phyloP scores from a whole-genome alignment of 2,888 invertebrate species.

The Cerastis leucographa region DNA sequence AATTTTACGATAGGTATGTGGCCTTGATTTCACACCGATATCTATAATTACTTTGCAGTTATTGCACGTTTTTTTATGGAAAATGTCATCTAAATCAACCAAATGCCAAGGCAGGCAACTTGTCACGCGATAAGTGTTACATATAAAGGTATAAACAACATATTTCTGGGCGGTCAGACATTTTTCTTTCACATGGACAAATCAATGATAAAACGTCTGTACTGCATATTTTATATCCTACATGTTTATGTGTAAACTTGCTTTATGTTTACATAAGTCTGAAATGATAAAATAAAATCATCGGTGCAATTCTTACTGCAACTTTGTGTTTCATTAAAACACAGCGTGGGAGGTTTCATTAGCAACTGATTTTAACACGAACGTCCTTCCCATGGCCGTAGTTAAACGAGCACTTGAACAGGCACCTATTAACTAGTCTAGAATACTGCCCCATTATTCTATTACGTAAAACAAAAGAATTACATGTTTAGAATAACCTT shows the following conservation, averaged over 20 bases:
- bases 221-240: constrained; percentile 6
- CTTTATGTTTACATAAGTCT: constrained; percentile 10
- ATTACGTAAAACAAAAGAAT: constrained; percentile 61
- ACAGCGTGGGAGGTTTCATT: constrained; percentile 24
- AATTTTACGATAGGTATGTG: constrained; percentile 15
- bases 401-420: constrained; percentile 37
- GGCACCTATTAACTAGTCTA: constrained; percentile 26
- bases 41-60: constrained; percentile 31
- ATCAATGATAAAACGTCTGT: constrained; percentile 26
- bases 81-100: constrained; percentile 42
- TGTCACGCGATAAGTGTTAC: constrained; percentile 57
- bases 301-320: neutral
- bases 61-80: constrained; percentile 29
- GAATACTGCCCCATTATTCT: constrained; percentile 27
- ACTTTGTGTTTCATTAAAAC: constrained; percentile 7
- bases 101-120: constrained; percentile 69
- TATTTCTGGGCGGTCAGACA: constrained; percentile 13
- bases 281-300: neutral
- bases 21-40: constrained; percentile 38
- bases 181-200: constrained; percentile 15
- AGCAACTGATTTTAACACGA: constrained; percentile 25
- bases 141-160: constrained; percentile 55
- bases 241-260: constrained; percentile 5
- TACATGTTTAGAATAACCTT: constrained; percentile 51
- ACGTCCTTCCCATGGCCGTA: constrained; percentile 55